phyloP scores from a whole-genome alignment of 2,113 vertebrate genomes.

The Ellobius talpinus region DNA sequence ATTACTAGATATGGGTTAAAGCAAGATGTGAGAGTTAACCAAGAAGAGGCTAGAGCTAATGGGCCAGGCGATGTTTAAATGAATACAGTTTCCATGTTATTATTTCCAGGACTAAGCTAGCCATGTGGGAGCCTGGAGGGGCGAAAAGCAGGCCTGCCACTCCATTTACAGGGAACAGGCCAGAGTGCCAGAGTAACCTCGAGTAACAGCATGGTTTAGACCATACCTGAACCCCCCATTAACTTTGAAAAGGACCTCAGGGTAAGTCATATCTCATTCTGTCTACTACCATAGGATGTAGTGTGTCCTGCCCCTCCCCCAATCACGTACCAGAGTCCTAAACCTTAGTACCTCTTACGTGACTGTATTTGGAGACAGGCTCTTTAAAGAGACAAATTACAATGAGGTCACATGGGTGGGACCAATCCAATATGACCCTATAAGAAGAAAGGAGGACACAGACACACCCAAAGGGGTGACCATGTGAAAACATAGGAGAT shows the following conservation, averaged over 20 bases:
- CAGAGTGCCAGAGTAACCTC: not conserved
- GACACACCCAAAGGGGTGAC: not conserved
- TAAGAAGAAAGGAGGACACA: not conserved
- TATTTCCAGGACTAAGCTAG: no score
- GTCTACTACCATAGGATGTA: not conserved
- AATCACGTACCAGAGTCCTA: not conserved
- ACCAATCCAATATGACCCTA: not conserved
- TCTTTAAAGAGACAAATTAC: not conserved
- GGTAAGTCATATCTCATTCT: not conserved
- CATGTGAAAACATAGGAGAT: not conserved
- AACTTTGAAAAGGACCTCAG: not conserved
- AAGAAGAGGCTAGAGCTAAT: no score
- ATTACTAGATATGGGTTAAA: no score
- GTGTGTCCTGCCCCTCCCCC: not conserved
- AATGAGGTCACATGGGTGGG: not conserved
- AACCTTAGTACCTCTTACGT: not conserved
- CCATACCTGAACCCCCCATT: not conserved
- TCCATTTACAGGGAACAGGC: accelerated
- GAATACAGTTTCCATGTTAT: no score
- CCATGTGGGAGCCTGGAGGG: no score
- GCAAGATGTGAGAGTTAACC: no score
- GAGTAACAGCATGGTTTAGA: not conserved
- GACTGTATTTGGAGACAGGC: not conserved
- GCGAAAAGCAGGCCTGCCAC: no score
- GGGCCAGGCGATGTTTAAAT: no score